phyloP scores from a whole-genome alignment of 2,888 invertebrate species.

The Empis livida region DNA sequence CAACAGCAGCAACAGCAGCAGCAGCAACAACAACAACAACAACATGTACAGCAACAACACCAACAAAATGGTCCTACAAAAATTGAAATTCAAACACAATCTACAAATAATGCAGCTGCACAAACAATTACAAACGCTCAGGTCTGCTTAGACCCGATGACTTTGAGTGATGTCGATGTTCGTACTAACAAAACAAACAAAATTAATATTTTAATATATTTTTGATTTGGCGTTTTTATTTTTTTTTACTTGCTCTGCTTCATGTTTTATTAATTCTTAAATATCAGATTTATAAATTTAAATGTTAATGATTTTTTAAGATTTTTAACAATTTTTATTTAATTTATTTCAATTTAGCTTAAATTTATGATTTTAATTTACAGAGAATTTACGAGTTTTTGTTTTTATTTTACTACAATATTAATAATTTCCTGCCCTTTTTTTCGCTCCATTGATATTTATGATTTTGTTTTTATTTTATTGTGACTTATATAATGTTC shows the following conservation, averaged over 20 bases:
- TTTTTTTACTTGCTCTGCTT: conserved; percentile 1
- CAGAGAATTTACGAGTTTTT: neutral
- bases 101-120: conserved; percentile 20
- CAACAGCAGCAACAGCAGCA: conserved; percentile 15
- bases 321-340: conserved; percentile 3
- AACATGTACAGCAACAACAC: conserved; percentile 34
- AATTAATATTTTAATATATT: conserved; percentile 2
- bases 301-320: conserved; percentile 10
- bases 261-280: conserved; percentile 10
- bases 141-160: conserved; percentile 70
- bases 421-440: neutral
- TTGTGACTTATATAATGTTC: neutral
- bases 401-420: neutral
- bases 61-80: conserved; percentile 15
- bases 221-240: neutral
- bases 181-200: conserved; percentile 33
- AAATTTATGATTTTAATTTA: conserved; percentile 3
- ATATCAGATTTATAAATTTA: too few species aligned
- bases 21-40: conserved; percentile 26
- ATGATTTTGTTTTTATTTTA: neutral
- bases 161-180: conserved; percentile 61
- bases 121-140: conserved; percentile 43
- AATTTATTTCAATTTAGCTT: conserved; percentile 1
- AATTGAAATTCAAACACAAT: conserved; percentile 32
- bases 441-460: neutral